Percentiles rank a stretch among this genome's conserved stretches.
Evolutionary conservation across 1,140 invertebrate genomes (phyloP).

Genomic region (Drepana arcuata): DNA sequence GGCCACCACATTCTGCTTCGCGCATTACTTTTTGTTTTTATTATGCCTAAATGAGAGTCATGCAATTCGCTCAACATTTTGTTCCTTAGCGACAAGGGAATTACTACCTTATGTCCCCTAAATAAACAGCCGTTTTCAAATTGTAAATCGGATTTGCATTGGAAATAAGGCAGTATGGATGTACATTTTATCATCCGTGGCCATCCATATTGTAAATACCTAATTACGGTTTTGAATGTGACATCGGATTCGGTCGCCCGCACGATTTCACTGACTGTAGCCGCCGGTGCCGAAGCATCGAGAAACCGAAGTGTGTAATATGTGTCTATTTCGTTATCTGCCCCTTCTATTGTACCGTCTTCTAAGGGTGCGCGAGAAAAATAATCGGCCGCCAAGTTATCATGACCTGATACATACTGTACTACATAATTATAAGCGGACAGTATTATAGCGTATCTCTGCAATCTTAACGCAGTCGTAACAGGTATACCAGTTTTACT

Average conservation of each 20-base stretch:
- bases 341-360: too few relatives aligned
- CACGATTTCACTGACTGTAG: conserved; percentile 3
- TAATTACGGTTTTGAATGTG: conserved; percentile 4
- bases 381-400: conserved; percentile 20
- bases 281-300: background rate
- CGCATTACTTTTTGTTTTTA: conserved; percentile 15
- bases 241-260: conserved; percentile 4
- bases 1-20: conserved; percentile 21
- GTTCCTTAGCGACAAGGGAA: conserved; percentile 1
- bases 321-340: background rate
- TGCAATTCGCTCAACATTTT: conserved; percentile 11
- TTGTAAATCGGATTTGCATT: conserved; percentile 4
- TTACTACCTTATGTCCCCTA: conserved; percentile 10
- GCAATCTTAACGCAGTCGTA: too few relatives aligned
- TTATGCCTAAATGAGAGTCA: conserved; percentile 9
- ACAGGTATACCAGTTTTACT: too few relatives aligned
- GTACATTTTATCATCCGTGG: conserved; percentile 5
- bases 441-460: too few relatives aligned
- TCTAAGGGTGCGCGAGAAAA: conserved; percentile 13
- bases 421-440: too few relatives aligned
- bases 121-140: conserved; percentile 6
- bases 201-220: conserved; percentile 8
- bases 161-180: conserved; percentile 7
- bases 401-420: conserved; percentile 7
- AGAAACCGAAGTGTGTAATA: conserved; percentile 2